Percentiles rank a stretch among this genome's conserved stretches.
These are phyloP conservation scores for Sus scrofa DNA, from an alignment of 2,113 vertebrate genomes.

Conservation along the genomic window DNA sequence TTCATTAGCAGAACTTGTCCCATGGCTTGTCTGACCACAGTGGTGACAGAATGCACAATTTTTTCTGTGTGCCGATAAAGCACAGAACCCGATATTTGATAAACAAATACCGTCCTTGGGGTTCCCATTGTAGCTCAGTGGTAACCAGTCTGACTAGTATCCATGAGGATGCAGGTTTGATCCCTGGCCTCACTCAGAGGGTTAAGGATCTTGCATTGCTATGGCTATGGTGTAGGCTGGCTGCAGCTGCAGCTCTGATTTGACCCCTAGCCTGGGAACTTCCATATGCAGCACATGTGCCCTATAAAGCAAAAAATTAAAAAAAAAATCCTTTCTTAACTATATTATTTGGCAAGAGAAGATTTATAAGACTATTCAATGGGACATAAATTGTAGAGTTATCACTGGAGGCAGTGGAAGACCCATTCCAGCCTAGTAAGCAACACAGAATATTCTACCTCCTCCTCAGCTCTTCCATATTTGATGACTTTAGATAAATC, in stretches of 20 bases:
- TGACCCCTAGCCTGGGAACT: no score
- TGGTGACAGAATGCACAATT: not conserved
- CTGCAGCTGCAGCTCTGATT: no score
- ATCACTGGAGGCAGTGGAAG: not conserved
- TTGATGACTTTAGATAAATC: not conserved
- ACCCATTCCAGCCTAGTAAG: not conserved
- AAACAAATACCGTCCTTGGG: not conserved
- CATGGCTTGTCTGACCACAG: not conserved
- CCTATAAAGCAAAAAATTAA: no score
- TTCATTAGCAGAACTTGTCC: not conserved
- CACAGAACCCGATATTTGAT: not conserved
- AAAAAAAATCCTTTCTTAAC: no score
- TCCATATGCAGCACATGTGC: no score
- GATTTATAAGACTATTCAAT: not conserved
- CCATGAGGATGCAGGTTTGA: no score
- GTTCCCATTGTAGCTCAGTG: no score
- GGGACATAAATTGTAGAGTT: not conserved
- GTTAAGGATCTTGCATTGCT: no score
- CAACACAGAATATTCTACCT: accelerated
- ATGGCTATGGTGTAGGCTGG: no score
- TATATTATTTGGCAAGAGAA: not conserved
- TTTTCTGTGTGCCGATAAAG: not conserved
- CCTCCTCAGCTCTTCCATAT: not conserved
- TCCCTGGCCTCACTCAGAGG: no score
- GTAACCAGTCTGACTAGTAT: no score